Conservation (phyloP, 2,113 vertebrate species). For the Channa argus region DNA sequence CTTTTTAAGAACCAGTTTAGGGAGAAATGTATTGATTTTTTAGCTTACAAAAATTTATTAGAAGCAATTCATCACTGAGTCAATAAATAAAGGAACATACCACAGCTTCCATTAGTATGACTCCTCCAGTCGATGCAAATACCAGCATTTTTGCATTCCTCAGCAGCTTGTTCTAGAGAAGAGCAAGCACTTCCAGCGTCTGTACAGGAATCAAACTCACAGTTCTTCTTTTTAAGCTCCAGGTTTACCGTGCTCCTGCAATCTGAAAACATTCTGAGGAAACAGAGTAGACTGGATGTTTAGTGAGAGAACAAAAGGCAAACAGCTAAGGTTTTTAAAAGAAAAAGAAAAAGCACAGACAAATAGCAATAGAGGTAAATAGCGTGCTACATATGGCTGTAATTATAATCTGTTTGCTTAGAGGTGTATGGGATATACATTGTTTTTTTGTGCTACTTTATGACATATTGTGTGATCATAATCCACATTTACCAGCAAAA, state of each 20-base stretch:
- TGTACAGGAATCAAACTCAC: constrained; percentile 62
- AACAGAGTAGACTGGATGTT: neutral
- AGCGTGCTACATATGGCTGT: too few species aligned
- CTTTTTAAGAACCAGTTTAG: too few species aligned
- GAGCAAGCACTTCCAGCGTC: constrained; percentile 43
- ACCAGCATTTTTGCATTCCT: constrained; percentile 61
- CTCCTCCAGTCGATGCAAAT: constrained; percentile 77
- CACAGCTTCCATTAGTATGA: constrained; percentile 71
- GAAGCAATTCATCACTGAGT: neutral
- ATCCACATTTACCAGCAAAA: neutral
- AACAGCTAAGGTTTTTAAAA: too few species aligned
- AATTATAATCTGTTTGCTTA: too few species aligned
- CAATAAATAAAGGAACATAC: constrained; percentile 47
- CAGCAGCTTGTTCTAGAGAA: constrained; percentile 67
- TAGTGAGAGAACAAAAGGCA: neutral
- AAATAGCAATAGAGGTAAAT: too few species aligned
- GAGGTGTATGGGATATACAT: too few species aligned
- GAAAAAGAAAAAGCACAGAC: too few species aligned
- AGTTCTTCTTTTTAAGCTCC: constrained; percentile 49
- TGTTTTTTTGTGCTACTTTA: too few species aligned
- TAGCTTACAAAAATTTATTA: neutral
- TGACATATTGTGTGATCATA: too few species aligned
- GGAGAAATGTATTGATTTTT: too few species aligned
- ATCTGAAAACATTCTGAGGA: constrained; percentile 67
- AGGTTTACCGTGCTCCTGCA: constrained; percentile 64